phyloP scores from a whole-genome alignment of 2,888 invertebrate species.

The Spilosoma lubricipeda region DNA sequence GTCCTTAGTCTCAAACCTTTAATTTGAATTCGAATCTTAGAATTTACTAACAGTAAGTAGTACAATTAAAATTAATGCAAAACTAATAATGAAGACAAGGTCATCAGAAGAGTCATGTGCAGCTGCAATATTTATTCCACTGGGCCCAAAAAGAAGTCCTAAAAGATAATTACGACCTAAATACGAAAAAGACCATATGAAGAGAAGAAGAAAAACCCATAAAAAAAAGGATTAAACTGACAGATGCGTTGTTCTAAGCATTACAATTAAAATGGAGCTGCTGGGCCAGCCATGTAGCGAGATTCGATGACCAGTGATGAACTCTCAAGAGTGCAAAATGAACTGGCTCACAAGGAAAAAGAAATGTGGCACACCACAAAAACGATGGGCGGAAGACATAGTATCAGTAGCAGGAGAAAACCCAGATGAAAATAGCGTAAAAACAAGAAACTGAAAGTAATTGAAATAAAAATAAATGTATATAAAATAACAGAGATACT shows the following conservation, averaged over 20 bases:
- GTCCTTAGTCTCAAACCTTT: no score
- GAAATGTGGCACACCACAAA: not conserved
- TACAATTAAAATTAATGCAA: not conserved
- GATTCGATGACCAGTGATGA: not conserved
- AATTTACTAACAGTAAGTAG: no score
- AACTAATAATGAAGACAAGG: not conserved
- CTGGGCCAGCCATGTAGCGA: not conserved
- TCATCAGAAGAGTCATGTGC: no score
- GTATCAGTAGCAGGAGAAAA: not conserved
- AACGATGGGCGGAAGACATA: not conserved
- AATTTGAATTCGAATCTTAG: no score
- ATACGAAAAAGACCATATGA: not conserved
- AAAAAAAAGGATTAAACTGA: not conserved
- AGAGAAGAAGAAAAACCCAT: no score
- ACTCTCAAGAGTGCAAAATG: not conserved
- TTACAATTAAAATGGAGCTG: not conserved
- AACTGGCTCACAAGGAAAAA: not conserved
- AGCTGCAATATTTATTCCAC: no score
- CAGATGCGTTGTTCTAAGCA: not conserved
- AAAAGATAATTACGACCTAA: not conserved
- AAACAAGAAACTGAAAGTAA: not conserved
- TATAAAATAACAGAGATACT: slow-evolving; percentile 38
- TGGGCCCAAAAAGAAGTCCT: not conserved
- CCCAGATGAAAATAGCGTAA: not conserved
- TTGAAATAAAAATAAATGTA: not conserved